These are phyloP conservation scores for Cotesia glomerata DNA, from an alignment of 1,140 invertebrate species.

Conservation along the genomic window DNA sequence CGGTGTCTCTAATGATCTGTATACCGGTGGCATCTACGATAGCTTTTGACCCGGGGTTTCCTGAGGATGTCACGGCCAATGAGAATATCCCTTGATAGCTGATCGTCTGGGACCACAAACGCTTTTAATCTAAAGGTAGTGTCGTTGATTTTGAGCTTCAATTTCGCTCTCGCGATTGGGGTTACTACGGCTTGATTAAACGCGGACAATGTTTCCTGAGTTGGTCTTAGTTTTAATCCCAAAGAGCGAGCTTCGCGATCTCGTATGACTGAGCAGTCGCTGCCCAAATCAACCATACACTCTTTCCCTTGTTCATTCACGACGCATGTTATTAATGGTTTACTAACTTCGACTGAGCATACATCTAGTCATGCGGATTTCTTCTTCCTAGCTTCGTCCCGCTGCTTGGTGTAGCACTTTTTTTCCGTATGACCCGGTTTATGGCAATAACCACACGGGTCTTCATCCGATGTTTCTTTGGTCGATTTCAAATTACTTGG, in stretches of 20 bases:
- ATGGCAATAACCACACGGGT: background rate
- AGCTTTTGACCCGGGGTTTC: slow-evolving; percentile 16
- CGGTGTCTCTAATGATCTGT: background rate
- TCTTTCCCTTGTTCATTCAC: background rate
- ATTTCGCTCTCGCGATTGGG: slow-evolving; percentile 16
- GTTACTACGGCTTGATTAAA: slow-evolving; percentile 30
- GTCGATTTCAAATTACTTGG: background rate
- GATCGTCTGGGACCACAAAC: slow-evolving; percentile 23
- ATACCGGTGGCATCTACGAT: background rate
- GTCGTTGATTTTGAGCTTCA: slow-evolving; percentile 12
- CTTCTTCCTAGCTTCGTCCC: background rate
- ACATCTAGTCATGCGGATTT: slow-evolving; percentile 16
- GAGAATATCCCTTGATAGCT: slow-evolving; percentile 21
- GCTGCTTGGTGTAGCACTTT: background rate
- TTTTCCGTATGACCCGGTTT: background rate
- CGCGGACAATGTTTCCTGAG: slow-evolving; percentile 22
- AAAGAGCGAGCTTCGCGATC: slow-evolving; percentile 22
- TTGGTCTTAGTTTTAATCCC: slow-evolving; percentile 7
- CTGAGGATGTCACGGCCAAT: slow-evolving; percentile 16
- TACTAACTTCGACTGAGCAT: background rate
- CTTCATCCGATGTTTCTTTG: too few relatives aligned
- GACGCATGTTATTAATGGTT: background rate
- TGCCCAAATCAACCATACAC: slow-evolving; percentile 28
- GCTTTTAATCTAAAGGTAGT: slow-evolving; percentile 13
- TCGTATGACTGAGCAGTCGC: slow-evolving; percentile 30